Conservation (phyloP, 2,888 invertebrate species). For the Diaphora mendica region DNA sequence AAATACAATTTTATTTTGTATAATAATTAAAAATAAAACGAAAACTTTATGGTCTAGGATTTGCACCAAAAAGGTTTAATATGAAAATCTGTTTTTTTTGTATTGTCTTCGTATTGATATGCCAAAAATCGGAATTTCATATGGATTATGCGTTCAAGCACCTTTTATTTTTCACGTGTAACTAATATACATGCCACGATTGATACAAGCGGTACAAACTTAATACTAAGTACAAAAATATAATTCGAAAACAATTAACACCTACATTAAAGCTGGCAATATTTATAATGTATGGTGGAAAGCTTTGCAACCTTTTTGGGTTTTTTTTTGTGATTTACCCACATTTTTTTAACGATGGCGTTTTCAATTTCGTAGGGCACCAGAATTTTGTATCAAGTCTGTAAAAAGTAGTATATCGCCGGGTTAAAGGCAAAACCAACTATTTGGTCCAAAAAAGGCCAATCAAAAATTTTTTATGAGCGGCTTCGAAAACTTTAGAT, state of each 20-base stretch:
- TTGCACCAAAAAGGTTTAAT: slow-evolving; percentile 16
- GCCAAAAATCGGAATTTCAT: slow-evolving; percentile 19
- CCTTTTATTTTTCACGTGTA: slow-evolving; percentile 33
- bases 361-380: background rate
- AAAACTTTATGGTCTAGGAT: slow-evolving; percentile 9
- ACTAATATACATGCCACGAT: slow-evolving; percentile 41
- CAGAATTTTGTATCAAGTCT: background rate
- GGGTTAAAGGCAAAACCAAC: no score
- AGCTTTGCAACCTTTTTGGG: slow-evolving; percentile 30
- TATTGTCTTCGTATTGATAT: slow-evolving; percentile 11
- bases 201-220: slow-evolving; percentile 50
- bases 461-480: no score
- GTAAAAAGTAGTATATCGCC: background rate
- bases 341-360: background rate
- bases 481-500: no score
- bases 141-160: slow-evolving; percentile 31
- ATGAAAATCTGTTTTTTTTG: slow-evolving; percentile 2
- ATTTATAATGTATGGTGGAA: slow-evolving; percentile 62
- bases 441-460: no score
- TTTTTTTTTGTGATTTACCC: slow-evolving; percentile 21
- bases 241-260: slow-evolving; percentile 70
- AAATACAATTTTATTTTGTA: slow-evolving; percentile 40
- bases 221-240: slow-evolving; percentile 76
- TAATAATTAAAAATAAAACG: slow-evolving; percentile 17
- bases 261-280: slow-evolving; percentile 78